Conservation (phyloP, 2,888 invertebrate genomes). For the Camptogramma bilineatum region DNA sequence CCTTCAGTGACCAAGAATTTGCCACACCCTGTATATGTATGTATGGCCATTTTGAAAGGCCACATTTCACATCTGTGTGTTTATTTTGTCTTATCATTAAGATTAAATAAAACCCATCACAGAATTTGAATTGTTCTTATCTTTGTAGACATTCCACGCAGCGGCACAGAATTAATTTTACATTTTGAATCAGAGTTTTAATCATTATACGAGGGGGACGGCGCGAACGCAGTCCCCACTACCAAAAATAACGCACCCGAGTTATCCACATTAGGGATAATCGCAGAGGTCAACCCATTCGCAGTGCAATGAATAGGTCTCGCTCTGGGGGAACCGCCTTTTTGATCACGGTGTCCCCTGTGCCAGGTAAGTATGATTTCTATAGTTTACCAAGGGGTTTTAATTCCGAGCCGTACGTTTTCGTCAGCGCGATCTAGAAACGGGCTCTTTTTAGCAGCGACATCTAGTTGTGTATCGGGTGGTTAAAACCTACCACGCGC, state of each 20-base stretch:
- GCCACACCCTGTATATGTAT: no score
- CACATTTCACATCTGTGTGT: no score
- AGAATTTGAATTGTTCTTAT: no score
- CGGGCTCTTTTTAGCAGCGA: slow-evolving; percentile 6
- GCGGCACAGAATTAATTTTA: no score
- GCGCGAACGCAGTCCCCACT: slow-evolving; percentile 34
- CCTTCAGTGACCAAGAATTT: no score
- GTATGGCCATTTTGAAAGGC: no score
- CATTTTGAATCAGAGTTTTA: no score
- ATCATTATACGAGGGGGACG: slow-evolving; percentile 15
- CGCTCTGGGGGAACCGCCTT: slow-evolving; percentile 32
- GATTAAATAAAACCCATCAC: no score
- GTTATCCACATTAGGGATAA: slow-evolving; percentile 33
- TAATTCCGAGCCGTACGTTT: slow-evolving; percentile 19
- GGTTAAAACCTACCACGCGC: not conserved
- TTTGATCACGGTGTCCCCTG: slow-evolving; percentile 29
- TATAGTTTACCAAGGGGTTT: not conserved
- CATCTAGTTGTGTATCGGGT: slow-evolving; percentile 17
- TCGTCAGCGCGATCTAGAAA: slow-evolving; percentile 27
- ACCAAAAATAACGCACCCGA: slow-evolving; percentile 33
- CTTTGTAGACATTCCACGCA: no score
- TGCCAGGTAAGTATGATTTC: slow-evolving; percentile 32
- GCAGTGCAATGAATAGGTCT: slow-evolving; percentile 29
- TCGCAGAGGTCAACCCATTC: slow-evolving; percentile 32
- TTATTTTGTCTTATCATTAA: no score